Conservation (phyloP, 2,888 invertebrate genomes). For the Idaea aversata region DNA sequence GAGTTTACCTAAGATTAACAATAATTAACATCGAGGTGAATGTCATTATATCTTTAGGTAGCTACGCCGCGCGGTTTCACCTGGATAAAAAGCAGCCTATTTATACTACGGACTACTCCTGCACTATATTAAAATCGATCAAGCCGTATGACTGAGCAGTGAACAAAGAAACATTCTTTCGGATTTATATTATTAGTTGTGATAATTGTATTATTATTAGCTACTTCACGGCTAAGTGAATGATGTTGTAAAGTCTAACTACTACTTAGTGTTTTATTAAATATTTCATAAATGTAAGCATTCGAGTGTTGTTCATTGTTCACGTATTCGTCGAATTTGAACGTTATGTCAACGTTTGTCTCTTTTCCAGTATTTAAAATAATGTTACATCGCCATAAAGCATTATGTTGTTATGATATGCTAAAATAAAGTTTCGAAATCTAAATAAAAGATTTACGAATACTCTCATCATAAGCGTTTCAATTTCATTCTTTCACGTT, state of each 20-base stretch:
- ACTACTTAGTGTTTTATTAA: conserved; percentile 19
- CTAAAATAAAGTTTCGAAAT: conserved; percentile 15
- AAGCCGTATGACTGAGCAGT: neutral
- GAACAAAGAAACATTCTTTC: neutral
- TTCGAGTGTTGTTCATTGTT: conserved; percentile 32
- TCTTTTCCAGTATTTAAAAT: conserved; percentile 14
- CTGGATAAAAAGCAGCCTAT: neutral
- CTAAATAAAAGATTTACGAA: conserved; percentile 8
- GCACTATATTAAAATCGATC: neutral
- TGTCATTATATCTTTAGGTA: conserved; percentile 2
- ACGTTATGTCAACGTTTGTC: conserved; percentile 28
- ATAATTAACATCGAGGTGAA: conserved; percentile 42
- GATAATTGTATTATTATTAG: conserved; percentile 26
- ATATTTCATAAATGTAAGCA: conserved; percentile 6
- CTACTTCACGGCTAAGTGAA: conserved; percentile 23
- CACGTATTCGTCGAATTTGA: conserved; percentile 56
- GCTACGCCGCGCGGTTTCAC: neutral
- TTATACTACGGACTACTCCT: neutral
- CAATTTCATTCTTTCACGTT: conserved; percentile 12
- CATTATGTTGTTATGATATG: conserved; percentile 23
- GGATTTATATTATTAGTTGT: conserved; percentile 8
- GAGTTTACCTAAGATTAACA: conserved; percentile 50
- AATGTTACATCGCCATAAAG: conserved; percentile 6
- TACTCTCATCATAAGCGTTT: conserved; percentile 4
- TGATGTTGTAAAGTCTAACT: conserved; percentile 23